These are phyloP conservation scores for Ophion obscuratus DNA, from an alignment of 2,888 invertebrate genomes.

Conservation along the genomic window DNA sequence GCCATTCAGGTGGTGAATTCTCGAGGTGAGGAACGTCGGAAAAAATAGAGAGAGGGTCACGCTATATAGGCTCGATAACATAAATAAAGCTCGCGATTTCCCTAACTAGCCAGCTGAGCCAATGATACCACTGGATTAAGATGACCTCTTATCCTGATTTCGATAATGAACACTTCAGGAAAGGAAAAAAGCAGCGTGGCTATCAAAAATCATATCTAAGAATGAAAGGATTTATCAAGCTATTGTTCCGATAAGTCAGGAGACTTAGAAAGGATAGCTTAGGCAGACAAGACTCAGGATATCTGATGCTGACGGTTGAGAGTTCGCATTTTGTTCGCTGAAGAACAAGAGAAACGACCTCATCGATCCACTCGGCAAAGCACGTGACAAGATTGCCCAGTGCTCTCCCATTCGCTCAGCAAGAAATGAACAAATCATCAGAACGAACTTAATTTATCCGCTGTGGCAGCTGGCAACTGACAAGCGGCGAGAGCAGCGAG, in stretches of 20 bases:
- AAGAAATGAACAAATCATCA: not conserved
- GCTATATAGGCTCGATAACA: constrained; percentile 16
- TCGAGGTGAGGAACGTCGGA: not conserved
- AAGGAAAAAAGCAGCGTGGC: too few species aligned
- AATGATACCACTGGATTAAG: constrained; percentile 16
- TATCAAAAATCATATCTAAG: not conserved
- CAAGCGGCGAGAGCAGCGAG: constrained; percentile 41
- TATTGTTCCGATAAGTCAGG: too few species aligned
- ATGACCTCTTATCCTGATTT: constrained; percentile 24
- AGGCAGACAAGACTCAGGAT: too few species aligned
- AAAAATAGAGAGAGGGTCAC: constrained; percentile 35
- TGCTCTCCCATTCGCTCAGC: not conserved
- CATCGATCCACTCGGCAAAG: too few species aligned
- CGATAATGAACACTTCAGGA: constrained; percentile 4
- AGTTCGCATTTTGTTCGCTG: too few species aligned
- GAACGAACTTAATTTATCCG: not conserved
- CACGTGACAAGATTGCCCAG: not conserved
- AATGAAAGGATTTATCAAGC: not conserved
- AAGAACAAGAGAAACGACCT: too few species aligned
- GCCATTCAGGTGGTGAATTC: constrained; percentile 11
- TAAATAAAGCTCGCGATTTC: constrained; percentile 13
- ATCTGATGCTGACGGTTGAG: too few species aligned
- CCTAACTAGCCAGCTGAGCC: constrained; percentile 22
- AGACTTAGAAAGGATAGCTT: too few species aligned
- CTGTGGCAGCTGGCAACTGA: too few species aligned